A percentile compares a stretch with the other conserved stretches of the same genome.
Conservation (phyloP, 1,140 invertebrate genomes). For the Platyura marginata region DNA sequence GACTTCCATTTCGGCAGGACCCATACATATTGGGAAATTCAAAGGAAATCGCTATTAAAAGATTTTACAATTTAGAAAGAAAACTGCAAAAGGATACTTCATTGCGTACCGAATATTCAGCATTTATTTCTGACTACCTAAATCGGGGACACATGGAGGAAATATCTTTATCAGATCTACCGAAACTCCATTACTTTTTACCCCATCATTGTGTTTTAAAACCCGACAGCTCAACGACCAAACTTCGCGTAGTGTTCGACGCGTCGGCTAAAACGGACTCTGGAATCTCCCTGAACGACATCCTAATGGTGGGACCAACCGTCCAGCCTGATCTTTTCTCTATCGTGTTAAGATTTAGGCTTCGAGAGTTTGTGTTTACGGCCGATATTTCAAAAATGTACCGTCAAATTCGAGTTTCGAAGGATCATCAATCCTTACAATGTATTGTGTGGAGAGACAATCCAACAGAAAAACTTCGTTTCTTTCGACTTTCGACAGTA, state of each 20-base stretch:
- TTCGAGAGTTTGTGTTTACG: conserved; percentile 6
- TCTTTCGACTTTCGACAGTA: conserved; percentile 12
- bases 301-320: conserved; percentile 12
- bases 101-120: no score
- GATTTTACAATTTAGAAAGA: no score
- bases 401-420: conserved; percentile 13
- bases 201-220: conserved; percentile 7
- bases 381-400: conserved; percentile 20
- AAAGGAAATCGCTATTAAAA: no score
- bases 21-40: no score
- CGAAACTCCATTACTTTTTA: conserved; percentile 1
- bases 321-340: conserved; percentile 5
- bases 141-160: neutral
- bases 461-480: conserved; percentile 1
- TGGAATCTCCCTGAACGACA: conserved; percentile 12
- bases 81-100: no score
- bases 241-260: conserved; percentile 13
- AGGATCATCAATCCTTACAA: conserved; percentile 12
- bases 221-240: conserved; percentile 5
- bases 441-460: conserved; percentile 19
- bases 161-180: neutral
- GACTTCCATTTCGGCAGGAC: no score
- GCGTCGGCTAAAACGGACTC: conserved; percentile 10
- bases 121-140: neutral
- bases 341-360: conserved; percentile 3